Percentiles rank a stretch among this genome's conserved stretches.
These are phyloP conservation scores for Diplodus sargus DNA, from an alignment of 2,797 vertebrate species.

Conservation along the genomic window DNA sequence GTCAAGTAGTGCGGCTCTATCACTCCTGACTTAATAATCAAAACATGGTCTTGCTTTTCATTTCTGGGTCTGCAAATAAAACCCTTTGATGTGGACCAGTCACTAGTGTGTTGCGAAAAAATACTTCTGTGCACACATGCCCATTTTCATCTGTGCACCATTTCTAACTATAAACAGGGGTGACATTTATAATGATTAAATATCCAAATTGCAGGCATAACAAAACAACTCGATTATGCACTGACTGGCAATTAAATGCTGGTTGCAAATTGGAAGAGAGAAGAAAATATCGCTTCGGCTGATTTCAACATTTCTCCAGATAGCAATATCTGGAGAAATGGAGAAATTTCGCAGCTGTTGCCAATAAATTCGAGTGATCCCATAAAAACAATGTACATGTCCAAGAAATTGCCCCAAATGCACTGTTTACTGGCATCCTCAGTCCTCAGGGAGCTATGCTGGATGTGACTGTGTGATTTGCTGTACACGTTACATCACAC, in stretches of 20 bases:
- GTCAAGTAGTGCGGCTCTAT: conserved; percentile 40
- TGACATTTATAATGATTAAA: conserved; percentile 34
- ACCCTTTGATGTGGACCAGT: conserved; percentile 14
- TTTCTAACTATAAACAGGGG: conserved; percentile 9
- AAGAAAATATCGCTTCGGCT: background rate
- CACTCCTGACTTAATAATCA: conserved; percentile 3
- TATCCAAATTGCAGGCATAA: background rate
- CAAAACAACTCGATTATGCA: background rate
- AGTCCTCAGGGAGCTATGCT: background rate
- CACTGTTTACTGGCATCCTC: background rate
- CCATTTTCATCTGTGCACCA: conserved; percentile 3
- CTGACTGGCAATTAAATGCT: conserved; percentile 10
- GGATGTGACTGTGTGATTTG: background rate
- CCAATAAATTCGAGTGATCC: background rate
- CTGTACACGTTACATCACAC: background rate
- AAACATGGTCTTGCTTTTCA: background rate
- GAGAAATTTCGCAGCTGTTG: background rate
- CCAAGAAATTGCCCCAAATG: background rate
- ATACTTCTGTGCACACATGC: background rate
- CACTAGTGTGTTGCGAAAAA: conserved; percentile 1
- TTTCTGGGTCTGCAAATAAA: background rate
- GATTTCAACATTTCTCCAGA: conserved; percentile 24
- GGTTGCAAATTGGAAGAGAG: conserved; percentile 1
- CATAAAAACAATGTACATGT: background rate
- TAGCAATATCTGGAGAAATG: conserved; percentile 12